Evolutionary conservation across 2,797 vertebrate species (phyloP).

Genomic region (Artibeus lituratus): DNA sequence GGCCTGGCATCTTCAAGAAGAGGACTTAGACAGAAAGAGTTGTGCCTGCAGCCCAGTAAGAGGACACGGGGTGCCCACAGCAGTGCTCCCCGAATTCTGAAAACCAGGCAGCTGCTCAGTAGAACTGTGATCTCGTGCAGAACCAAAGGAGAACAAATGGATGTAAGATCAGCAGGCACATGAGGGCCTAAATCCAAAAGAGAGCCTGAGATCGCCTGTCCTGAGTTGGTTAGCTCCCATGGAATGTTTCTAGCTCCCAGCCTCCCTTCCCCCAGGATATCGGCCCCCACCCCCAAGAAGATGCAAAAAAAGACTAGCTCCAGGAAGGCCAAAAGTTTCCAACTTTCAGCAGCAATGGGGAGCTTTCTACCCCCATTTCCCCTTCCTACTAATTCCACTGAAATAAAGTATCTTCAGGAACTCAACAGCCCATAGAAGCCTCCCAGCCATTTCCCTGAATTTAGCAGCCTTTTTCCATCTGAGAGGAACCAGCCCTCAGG

Average conservation of each 20-base stretch:
- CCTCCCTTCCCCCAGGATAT: neutral
- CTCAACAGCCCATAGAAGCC: neutral
- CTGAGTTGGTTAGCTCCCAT: neutral
- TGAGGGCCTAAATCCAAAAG: neutral
- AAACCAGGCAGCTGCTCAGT: neutral
- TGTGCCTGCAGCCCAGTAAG: neutral
- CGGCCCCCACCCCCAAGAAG: neutral
- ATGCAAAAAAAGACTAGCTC: neutral
- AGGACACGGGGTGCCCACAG: neutral
- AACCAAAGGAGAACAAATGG: neutral
- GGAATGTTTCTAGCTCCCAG: neutral
- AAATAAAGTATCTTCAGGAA: neutral
- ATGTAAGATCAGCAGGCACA: neutral
- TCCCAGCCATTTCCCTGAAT: neutral
- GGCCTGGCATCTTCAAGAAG: neutral
- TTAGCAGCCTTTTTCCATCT: neutral
- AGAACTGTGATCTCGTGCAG: neutral
- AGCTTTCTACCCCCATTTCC: neutral
- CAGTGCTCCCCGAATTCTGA: neutral
- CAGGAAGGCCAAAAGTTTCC: neutral
- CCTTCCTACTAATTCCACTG: neutral
- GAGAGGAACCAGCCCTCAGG: neutral
- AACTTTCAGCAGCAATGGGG: neutral
- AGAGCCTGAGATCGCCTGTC: neutral
- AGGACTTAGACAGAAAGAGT: neutral